Conservation (phyloP, 2,888 invertebrate genomes). For the Acanthosepion esculentum region DNA sequence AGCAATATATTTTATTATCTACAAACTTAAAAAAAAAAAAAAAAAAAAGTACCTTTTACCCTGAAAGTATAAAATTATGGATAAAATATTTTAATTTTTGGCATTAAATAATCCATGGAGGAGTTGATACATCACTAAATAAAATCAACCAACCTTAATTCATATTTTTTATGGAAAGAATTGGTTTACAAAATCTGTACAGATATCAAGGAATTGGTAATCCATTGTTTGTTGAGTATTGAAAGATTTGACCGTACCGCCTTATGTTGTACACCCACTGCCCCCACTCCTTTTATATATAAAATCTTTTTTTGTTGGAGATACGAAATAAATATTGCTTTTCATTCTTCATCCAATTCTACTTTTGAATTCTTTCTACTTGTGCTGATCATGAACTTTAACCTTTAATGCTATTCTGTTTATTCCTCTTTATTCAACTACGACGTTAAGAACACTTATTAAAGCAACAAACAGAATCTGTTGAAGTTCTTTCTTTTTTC, state of each 20-base stretch:
- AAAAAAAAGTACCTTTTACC: no score
- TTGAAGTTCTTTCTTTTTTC: neutral
- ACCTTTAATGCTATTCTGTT: neutral
- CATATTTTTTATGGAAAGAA: no score
- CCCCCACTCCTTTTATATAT: neutral
- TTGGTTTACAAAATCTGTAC: neutral
- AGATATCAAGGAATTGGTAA: constrained; percentile 11
- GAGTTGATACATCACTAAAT: no score
- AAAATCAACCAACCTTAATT: no score
- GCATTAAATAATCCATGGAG: no score
- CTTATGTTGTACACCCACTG: neutral
- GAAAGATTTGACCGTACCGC: neutral
- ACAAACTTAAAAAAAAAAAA: no score
- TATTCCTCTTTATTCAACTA: neutral
- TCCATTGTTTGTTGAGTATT: neutral
- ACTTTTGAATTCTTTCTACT: neutral
- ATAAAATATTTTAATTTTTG: no score
- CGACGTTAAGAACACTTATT: neutral
- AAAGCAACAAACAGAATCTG: neutral
- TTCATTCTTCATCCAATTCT: neutral
- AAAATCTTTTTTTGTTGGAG: neutral
- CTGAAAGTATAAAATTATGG: no score
- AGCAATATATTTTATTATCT: no score
- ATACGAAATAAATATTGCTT: neutral
- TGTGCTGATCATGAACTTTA: neutral